Percentiles rank a stretch among this genome's conserved stretches.
These are phyloP conservation scores for Ceratosolen solmsi DNA, from an alignment of 1,140 invertebrate species.

Conservation along the genomic window DNA sequence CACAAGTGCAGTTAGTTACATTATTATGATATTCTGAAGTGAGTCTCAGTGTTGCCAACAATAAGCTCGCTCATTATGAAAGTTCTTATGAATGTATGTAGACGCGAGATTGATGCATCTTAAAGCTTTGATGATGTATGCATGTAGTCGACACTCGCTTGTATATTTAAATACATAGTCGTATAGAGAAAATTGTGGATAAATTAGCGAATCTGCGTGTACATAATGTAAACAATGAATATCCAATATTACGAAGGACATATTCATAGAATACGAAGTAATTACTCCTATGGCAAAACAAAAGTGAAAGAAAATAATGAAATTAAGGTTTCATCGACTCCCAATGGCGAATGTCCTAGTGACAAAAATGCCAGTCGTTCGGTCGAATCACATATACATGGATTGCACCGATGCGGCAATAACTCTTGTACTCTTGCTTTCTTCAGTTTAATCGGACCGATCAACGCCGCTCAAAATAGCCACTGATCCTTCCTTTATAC, in stretches of 20 bases:
- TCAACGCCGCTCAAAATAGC: slow-evolving; percentile 51
- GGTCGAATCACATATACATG: background rate
- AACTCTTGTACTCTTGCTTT: background rate
- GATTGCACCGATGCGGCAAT: background rate
- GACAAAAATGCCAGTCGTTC: background rate
- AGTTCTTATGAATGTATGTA: slow-evolving; percentile 31
- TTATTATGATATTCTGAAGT: slow-evolving; percentile 28
- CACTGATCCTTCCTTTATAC: slow-evolving; percentile 45
- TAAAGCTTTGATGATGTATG: background rate
- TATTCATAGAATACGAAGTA: too few relatives aligned
- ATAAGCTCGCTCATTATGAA: slow-evolving; percentile 36
- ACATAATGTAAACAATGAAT: background rate
- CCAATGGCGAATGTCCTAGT: slow-evolving; percentile 10
- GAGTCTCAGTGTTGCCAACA: slow-evolving; percentile 15
- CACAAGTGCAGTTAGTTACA: background rate
- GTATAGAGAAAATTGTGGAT: background rate
- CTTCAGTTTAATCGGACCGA: slow-evolving; percentile 40
- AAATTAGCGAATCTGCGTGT: background rate
- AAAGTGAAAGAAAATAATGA: too few relatives aligned
- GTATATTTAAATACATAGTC: background rate
- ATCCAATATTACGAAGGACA: slow-evolving; percentile 8
- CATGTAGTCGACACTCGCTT: background rate
- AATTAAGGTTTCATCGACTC: too few relatives aligned
- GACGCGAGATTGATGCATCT: too few relatives aligned
- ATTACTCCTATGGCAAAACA: too few relatives aligned